Evolutionary conservation across 2,113 vertebrate species (phyloP).

Genomic region (Malurus cyaneus): DNA sequence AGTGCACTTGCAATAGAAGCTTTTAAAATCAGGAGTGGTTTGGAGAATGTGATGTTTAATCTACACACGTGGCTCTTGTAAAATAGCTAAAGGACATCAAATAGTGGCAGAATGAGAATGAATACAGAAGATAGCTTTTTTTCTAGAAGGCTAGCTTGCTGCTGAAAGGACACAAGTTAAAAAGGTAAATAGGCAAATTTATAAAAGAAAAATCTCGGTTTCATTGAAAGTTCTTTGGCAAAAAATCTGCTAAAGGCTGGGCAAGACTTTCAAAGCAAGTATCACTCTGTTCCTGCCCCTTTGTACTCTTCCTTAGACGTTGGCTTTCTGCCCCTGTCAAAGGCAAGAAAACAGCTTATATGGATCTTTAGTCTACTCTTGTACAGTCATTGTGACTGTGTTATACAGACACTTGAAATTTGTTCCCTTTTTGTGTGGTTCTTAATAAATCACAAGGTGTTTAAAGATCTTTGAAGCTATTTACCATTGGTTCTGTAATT

Average conservation of each 20-base stretch:
- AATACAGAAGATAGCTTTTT: background rate
- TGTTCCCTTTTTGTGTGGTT: background rate
- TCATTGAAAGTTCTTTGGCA: background rate
- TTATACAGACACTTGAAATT: background rate
- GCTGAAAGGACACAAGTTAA: background rate
- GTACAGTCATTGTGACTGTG: background rate
- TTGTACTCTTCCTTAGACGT: background rate
- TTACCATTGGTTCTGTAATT: background rate
- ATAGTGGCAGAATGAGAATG: background rate
- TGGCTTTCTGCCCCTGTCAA: background rate
- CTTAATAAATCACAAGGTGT: background rate
- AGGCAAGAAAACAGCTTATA: background rate
- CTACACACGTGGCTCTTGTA: background rate
- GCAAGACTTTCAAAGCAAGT: background rate
- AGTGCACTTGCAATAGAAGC: background rate
- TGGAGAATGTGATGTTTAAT: background rate
- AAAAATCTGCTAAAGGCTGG: background rate
- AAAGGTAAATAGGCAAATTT: background rate
- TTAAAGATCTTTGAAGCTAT: background rate
- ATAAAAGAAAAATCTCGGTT: accelerated
- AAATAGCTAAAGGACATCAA: background rate
- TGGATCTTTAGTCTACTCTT: background rate
- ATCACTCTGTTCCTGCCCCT: background rate
- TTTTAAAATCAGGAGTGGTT: background rate
- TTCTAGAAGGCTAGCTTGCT: background rate